Evolutionary conservation across 2,888 invertebrate species (phyloP).

Genomic region (Eucera pruinosa): DNA sequence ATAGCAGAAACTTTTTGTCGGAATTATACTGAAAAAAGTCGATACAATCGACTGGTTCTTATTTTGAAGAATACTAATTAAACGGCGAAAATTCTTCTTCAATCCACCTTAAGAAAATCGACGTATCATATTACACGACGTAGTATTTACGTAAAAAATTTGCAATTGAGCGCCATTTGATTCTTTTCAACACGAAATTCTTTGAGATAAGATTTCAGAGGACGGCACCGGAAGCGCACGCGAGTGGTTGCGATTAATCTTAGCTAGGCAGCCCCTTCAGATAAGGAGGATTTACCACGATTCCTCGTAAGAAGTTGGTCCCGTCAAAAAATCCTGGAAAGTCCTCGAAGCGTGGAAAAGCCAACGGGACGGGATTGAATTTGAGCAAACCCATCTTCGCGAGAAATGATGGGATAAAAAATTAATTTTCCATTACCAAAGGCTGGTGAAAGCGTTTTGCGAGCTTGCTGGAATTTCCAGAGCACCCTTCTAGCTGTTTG

Average conservation of each 20-base stretch:
- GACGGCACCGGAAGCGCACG: conserved; percentile 25
- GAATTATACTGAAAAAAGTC: no score
- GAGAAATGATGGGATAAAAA: conserved; percentile 41
- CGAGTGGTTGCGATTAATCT: conserved; percentile 61
- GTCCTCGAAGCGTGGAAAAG: conserved; percentile 30
- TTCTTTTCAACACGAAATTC: conserved; percentile 3
- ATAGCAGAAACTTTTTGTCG: no score
- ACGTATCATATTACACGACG: no score
- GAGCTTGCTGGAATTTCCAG: neutral
- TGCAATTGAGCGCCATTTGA: neutral
- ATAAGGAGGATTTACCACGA: conserved; percentile 64
- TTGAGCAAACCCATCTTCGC: conserved; percentile 45
- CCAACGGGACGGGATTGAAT: conserved; percentile 39
- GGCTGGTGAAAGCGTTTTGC: neutral
- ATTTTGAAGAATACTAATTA: no score
- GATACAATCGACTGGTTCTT: no score
- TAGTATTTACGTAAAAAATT: conserved; percentile 7
- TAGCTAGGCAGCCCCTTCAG: conserved; percentile 25
- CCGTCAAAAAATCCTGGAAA: conserved; percentile 39
- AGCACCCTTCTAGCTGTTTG: neutral
- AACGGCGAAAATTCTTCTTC: no score
- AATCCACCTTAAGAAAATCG: no score
- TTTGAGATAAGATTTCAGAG: conserved; percentile 22
- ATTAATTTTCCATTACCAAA: conserved; percentile 48
- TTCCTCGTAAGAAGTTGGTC: conserved; percentile 41